Evolutionary conservation across 2,113 vertebrate species (phyloP).

Genomic region (Excalfactoria chinensis): DNA sequence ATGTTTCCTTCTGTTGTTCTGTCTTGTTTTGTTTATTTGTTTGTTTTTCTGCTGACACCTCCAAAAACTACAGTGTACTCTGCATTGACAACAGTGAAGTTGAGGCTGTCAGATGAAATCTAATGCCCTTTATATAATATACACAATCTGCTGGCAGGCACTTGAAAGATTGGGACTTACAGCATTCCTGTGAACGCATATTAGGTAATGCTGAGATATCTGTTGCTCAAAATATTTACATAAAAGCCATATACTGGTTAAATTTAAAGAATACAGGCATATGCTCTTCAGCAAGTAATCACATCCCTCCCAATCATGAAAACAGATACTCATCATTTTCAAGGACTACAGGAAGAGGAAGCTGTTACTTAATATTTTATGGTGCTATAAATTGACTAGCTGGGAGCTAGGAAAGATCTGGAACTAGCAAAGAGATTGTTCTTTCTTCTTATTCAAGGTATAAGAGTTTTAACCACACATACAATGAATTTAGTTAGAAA

Average conservation of each 20-base stretch:
- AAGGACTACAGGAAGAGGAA: conserved; percentile 52
- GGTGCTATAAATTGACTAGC: conserved; percentile 55
- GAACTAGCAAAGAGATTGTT: neutral
- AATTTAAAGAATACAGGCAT: conserved; percentile 27
- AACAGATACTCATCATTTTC: conserved; percentile 40
- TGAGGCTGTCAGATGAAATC: neutral
- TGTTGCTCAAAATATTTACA: conserved; percentile 54
- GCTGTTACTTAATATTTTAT: conserved; percentile 59
- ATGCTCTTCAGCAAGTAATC: conserved; percentile 10
- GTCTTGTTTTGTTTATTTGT: neutral
- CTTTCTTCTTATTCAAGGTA: conserved; percentile 3
- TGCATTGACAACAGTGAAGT: neutral
- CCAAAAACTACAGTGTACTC: neutral
- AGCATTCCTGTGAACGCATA: neutral
- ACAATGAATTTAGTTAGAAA: conserved; percentile 32
- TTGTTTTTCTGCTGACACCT: neutral
- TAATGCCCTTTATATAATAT: neutral
- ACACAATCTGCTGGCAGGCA: neutral
- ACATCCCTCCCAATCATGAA: conserved; percentile 16
- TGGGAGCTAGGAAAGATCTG: conserved; percentile 30
- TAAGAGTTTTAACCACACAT: neutral
- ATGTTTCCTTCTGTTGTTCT: neutral
- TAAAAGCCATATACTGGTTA: conserved; percentile 13
- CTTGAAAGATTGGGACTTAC: neutral
- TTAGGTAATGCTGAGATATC: neutral